A percentile compares a stretch with the other conserved stretches of the same genome.
These are phyloP conservation scores for Tetranychus truncatus DNA, from an alignment of 2,888 invertebrate genomes.

Conservation along the genomic window DNA sequence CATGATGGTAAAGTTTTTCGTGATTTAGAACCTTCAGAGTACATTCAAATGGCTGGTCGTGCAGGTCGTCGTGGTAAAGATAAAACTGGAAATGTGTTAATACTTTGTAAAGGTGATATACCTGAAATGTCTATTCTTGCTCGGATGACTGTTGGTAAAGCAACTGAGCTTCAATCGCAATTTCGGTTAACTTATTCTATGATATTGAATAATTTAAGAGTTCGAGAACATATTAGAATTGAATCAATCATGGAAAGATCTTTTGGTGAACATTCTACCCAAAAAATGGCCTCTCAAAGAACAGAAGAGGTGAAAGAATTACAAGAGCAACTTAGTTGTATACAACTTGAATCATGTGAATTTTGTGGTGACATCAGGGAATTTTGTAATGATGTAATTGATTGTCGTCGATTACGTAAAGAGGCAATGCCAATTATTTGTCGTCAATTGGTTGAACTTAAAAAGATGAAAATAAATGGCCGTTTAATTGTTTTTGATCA, in stretches of 20 bases:
- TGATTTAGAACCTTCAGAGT: conserved; percentile 69
- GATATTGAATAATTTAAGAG: conserved; percentile 55
- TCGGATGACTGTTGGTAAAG: conserved; percentile 60
- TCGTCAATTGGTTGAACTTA: neutral
- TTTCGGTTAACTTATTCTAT: conserved; percentile 92
- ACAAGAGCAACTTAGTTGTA: neutral
- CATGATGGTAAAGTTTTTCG: conserved; percentile 67
- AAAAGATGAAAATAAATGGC: neutral
- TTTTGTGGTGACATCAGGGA: neutral
- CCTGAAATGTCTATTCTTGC: conserved; percentile 54
- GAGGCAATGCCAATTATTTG: conserved; percentile 1
- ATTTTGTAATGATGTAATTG: neutral
- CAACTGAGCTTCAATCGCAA: conserved; percentile 69
- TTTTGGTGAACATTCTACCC: conserved; percentile 22
- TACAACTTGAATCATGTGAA: neutral
- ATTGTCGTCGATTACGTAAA: neutral
- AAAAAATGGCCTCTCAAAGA: neutral
- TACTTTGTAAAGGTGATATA: conserved; percentile 60
- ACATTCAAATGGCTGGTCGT: conserved; percentile 94
- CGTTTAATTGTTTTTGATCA: neutral
- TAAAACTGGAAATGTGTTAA: conserved; percentile 79
- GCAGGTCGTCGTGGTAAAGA: conserved; percentile 88
- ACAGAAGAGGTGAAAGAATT: neutral
- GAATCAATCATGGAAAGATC: conserved; percentile 29
- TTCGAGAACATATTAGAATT: conserved; percentile 29